Evolutionary conservation across 2,113 vertebrate genomes (phyloP).

Genomic region (Geococcyx californianus): DNA sequence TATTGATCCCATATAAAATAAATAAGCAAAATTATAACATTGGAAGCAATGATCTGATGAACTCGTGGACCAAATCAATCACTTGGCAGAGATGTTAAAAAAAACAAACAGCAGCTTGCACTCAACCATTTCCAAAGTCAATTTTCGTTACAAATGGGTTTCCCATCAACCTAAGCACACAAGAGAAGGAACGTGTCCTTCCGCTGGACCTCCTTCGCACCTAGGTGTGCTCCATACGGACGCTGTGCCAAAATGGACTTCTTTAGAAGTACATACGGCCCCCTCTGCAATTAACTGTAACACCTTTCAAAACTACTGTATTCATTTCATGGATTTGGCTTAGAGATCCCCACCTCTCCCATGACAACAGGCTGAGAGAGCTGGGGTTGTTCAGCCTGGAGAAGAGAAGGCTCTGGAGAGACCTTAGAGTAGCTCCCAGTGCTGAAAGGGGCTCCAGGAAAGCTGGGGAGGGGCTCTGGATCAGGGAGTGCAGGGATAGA

Average conservation of each 20-base stretch:
- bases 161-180: conserved; percentile 50
- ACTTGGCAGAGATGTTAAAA: conserved; percentile 15
- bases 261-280: not conserved
- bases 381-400: no score
- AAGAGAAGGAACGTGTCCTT: not conserved
- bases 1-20: conserved; percentile 70
- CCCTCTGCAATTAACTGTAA: not conserved
- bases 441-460: no score
- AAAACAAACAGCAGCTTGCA: not conserved
- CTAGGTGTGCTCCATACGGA: not conserved
- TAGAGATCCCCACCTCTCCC: not conserved
- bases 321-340: not conserved
- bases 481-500: no score
- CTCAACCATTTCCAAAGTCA: conserved; percentile 58
- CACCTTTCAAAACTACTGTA: not conserved
- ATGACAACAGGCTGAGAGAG: no score
- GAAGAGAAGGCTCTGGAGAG: no score
- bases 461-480: no score
- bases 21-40: conserved; percentile 73
- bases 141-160: conserved; percentile 75
- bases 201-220: not conserved
- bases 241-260: not conserved
- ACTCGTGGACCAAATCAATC: conserved; percentile 66
- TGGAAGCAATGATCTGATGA: conserved; percentile 71
- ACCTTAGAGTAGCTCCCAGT: no score